Evolutionary conservation across 2,113 vertebrate species (phyloP), one percentile per base, ranked within the genome.

Genomic region (Lethenteron reissneri): DNA sequence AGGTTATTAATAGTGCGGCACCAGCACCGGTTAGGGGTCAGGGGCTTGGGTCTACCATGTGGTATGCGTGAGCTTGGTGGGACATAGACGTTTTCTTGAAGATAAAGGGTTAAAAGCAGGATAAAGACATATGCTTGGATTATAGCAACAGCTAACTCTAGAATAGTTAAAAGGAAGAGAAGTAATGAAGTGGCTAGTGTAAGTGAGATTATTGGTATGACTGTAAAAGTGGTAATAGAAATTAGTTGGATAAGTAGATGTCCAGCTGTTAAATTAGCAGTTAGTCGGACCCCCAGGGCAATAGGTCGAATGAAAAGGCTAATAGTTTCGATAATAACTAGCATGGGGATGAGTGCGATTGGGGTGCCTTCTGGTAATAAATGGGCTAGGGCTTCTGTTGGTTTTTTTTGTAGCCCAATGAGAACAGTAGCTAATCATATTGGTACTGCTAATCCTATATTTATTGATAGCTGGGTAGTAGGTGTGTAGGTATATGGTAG

Each of bases 1-100:
- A 78, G 2, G 21, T 77, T 1, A 74, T 41, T 1, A 76, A 21
- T 3, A 78, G 9, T 1, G 74, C 73, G 0, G 70, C 71, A 0
- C 71, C 21, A 2, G 68, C 69, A 0, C 71, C 73, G 0, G 58
- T 77, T 0, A 77, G 21, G 0, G 74, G 70, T n/a, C 75, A 78
- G 0, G 74, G 71, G 70, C 74, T 78, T 1, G 76, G 75, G 13
- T 78, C 73, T 9, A 77, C 71, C 75, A 70, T 72, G 1, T 74
- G 70, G 6, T 75, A 77, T 2, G 74, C 15, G 3, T 76, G 75
- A 19, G 59, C 69, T 76, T 79, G 76, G 64, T 74, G 70, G 9
- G 74, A 73, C 74, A 78, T 72, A 76, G 1, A 19, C 56, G 7
- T 79, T 78, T 69, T 78, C 74, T 75, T 74, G 71, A 71, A 77